phyloP scores from a whole-genome alignment of 2,797 vertebrate genomes.

The Champsocephalus esox region DNA sequence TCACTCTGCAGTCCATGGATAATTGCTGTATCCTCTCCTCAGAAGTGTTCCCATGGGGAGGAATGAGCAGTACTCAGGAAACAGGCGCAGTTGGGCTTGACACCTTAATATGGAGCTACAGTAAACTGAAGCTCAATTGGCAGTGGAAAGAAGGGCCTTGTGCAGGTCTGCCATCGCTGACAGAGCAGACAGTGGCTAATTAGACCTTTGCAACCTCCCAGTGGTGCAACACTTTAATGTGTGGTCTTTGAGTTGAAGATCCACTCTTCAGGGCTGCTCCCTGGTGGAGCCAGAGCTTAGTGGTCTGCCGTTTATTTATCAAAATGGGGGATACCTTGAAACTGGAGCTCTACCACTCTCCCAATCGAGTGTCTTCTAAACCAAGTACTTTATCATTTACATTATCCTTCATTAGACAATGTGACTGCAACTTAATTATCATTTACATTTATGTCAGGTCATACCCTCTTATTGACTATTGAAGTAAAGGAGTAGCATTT shows the following conservation, averaged over 20 bases:
- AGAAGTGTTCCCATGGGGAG: slow-evolving; percentile 61
- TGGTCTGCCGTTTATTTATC: slow-evolving; percentile 44
- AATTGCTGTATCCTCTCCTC: slow-evolving; percentile 78
- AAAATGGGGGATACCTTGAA: slow-evolving; percentile 45
- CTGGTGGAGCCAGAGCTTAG: slow-evolving; percentile 28
- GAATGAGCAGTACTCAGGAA: slow-evolving; percentile 53
- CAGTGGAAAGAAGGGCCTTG: slow-evolving; percentile 60
- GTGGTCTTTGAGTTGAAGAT: slow-evolving; percentile 61
- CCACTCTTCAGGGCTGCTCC: slow-evolving; percentile 51
- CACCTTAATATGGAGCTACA: slow-evolving; percentile 64
- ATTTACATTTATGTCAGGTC: slow-evolving; percentile 57
- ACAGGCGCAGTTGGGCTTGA: slow-evolving; percentile 58
- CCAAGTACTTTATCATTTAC: neutral
- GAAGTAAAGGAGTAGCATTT: slow-evolving; percentile 29
- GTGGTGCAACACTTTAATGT: slow-evolving; percentile 71
- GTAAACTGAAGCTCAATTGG: slow-evolving; percentile 53
- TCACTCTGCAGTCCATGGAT: slow-evolving; percentile 65
- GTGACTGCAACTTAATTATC: slow-evolving; percentile 3
- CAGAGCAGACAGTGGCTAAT: slow-evolving; percentile 76
- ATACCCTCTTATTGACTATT: slow-evolving; percentile 54
- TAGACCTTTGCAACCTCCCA: slow-evolving; percentile 74
- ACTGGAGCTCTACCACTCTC: neutral
- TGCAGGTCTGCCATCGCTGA: slow-evolving; percentile 69
- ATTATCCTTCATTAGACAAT: slow-evolving; percentile 15
- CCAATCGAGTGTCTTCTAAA: neutral